phyloP scores from a whole-genome alignment of 2,888 invertebrate species.

The Nephrocerus scutellatus region DNA sequence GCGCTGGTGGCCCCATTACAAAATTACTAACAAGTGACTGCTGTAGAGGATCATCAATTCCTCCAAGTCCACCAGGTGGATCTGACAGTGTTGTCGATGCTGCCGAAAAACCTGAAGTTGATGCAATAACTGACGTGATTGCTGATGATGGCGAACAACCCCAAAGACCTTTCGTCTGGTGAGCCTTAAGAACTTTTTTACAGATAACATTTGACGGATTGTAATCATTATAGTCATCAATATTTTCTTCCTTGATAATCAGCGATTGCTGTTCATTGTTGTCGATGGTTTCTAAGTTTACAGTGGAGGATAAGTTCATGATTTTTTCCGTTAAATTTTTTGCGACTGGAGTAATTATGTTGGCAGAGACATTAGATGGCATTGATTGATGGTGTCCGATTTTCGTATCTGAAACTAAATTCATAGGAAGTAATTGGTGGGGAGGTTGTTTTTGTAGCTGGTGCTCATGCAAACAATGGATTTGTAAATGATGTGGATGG shows the following conservation, averaged over 20 bases:
- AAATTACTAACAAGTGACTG: constrained; percentile 36
- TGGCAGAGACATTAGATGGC: constrained; percentile 24
- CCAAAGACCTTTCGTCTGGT: constrained; percentile 46
- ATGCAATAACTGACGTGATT: constrained; percentile 11
- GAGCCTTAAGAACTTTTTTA: constrained; percentile 46
- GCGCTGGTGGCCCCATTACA: constrained; percentile 48
- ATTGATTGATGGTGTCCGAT: constrained; percentile 20
- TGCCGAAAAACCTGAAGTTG: constrained; percentile 11
- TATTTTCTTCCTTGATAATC: constrained; percentile 40
- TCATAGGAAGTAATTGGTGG: constrained; percentile 44
- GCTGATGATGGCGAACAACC: constrained; percentile 34
- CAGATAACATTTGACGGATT: constrained; percentile 43
- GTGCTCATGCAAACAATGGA: constrained; percentile 18
- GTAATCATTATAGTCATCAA: constrained; percentile 40
- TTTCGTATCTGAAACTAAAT: constrained; percentile 35
- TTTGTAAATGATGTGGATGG: too few relatives aligned
- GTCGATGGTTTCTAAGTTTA: constrained; percentile 21
- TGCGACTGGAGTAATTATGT: constrained; percentile 26
- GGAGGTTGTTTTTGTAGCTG: constrained; percentile 23
- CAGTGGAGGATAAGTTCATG: constrained; percentile 28
- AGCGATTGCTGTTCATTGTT: constrained; percentile 17
- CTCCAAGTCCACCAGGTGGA: constrained; percentile 20
- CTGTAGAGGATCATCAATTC: constrained; percentile 18
- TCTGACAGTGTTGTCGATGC: constrained; percentile 18
- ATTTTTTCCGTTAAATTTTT: constrained; percentile 42